These are phyloP conservation scores for Pedicia rivosa DNA, from an alignment of 2,888 invertebrate genomes.

Conservation along the genomic window DNA sequence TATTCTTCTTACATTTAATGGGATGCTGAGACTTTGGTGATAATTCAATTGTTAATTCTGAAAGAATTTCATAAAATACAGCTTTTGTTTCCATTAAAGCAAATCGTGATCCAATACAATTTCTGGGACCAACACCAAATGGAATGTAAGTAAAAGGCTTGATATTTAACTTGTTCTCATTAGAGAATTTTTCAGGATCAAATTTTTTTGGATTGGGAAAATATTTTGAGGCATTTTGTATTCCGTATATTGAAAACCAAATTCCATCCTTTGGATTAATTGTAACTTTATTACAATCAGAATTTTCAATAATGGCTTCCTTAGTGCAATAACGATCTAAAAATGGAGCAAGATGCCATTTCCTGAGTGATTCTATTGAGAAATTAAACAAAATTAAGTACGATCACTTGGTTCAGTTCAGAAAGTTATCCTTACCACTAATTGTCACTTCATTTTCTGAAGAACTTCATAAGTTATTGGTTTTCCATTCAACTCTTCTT, in stretches of 20 bases:
- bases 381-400: no score
- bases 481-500: conserved; percentile 25
- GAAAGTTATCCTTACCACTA: no score
- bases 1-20: neutral
- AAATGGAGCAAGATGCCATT: neutral
- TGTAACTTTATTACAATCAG: neutral
- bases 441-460: conserved; percentile 34
- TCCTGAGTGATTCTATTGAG: neutral
- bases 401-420: no score
- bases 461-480: conserved; percentile 37
- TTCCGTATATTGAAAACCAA: neutral
- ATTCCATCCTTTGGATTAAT: neutral
- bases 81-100: neutral
- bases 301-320: no score
- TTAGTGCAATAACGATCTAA: neutral
- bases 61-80: neutral
- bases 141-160: neutral
- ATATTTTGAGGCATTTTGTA: neutral
- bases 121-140: no score
- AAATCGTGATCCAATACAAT: no score
- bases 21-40: neutral
- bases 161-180: neutral
- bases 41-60: neutral
- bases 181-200: neutral
- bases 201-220: no score